phyloP scores from a whole-genome alignment of 2,888 invertebrate species.

The Volucella inflata region DNA sequence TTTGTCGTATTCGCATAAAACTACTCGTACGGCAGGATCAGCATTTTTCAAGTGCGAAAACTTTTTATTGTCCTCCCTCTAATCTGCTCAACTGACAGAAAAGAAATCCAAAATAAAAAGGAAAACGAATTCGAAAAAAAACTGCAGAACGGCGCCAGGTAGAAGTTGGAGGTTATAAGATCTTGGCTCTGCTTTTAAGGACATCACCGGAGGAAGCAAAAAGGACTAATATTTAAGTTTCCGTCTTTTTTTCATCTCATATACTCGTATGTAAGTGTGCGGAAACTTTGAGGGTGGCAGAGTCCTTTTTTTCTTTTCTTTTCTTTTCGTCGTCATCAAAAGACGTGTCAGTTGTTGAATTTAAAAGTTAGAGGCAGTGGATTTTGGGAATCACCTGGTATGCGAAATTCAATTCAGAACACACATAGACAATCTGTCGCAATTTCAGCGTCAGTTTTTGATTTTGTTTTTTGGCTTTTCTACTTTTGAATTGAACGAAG shows the following conservation, averaged over 20 bases:
- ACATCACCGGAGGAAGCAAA: background rate
- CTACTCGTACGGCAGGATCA: conserved; percentile 20
- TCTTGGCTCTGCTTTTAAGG: conserved; percentile 48
- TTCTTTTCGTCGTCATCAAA: conserved; percentile 1
- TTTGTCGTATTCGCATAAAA: background rate
- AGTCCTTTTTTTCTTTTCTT: background rate
- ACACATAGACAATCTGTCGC: conserved; percentile 62
- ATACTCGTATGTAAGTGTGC: conserved; percentile 18
- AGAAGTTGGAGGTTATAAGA: conserved; percentile 23
- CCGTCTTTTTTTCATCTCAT: conserved; percentile 18
- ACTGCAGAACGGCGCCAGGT: conserved; percentile 56
- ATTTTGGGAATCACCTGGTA: conserved; percentile 40
- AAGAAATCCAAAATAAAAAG: conserved; percentile 4
- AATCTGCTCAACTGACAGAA: conserved; percentile 30
- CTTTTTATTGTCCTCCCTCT: conserved; percentile 33
- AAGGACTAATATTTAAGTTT: conserved; percentile 56
- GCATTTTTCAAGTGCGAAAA: conserved; percentile 53
- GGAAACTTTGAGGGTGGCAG: conserved; percentile 17
- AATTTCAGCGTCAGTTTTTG: conserved; percentile 33
- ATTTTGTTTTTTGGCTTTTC: background rate
- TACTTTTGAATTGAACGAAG: conserved; percentile 26
- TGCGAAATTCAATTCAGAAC: conserved; percentile 23
- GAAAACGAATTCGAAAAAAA: conserved; percentile 40
- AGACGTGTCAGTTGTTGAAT: conserved; percentile 54
- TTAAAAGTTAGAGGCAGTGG: conserved; percentile 51